A percentile compares a stretch with the other conserved stretches of the same genome.
Conservation (phyloP, 2,888 invertebrate species). For the Cosmopolites sordidus region DNA sequence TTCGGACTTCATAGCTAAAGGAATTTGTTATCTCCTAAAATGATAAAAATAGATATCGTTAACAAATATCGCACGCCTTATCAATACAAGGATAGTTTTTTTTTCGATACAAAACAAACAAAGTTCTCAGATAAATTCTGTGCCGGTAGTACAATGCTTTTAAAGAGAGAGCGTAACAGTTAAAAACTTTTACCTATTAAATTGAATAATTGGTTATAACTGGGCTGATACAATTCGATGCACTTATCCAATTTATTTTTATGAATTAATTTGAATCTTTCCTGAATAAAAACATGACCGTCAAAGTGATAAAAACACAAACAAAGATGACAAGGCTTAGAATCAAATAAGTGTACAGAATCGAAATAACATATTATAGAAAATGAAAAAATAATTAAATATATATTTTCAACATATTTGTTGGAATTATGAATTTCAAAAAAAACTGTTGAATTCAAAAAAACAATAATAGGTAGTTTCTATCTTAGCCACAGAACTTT, state of each 20-base stretch:
- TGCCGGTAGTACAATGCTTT: conserved; percentile 6
- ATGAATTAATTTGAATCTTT: conserved; percentile 33
- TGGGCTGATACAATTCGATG: conserved; percentile 32
- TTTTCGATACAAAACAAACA: too few species aligned
- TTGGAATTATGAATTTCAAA: too few species aligned
- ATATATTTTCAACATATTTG: too few species aligned
- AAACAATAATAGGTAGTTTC: too few species aligned
- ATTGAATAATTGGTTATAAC: conserved; percentile 37
- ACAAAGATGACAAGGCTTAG: too few species aligned
- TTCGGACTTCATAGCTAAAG: conserved; percentile 7
- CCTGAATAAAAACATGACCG: not conserved
- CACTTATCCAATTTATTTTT: conserved; percentile 45
- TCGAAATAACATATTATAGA: too few species aligned
- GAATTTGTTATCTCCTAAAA: conserved; percentile 12
- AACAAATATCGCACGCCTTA: not conserved
- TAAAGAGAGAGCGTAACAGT: conserved; percentile 2
- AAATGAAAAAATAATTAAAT: too few species aligned
- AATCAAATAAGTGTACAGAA: too few species aligned
- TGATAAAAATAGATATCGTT: conserved; percentile 13
- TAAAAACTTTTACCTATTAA: conserved; percentile 25
- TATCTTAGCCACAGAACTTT: too few species aligned
- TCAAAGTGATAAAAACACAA: not conserved
- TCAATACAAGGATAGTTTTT: not conserved
- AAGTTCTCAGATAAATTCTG: too few species aligned
- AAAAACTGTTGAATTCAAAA: too few species aligned